Base-by-base conservation (phyloP, 1,140 invertebrate species). In the Drosophila bocki region DNA sequence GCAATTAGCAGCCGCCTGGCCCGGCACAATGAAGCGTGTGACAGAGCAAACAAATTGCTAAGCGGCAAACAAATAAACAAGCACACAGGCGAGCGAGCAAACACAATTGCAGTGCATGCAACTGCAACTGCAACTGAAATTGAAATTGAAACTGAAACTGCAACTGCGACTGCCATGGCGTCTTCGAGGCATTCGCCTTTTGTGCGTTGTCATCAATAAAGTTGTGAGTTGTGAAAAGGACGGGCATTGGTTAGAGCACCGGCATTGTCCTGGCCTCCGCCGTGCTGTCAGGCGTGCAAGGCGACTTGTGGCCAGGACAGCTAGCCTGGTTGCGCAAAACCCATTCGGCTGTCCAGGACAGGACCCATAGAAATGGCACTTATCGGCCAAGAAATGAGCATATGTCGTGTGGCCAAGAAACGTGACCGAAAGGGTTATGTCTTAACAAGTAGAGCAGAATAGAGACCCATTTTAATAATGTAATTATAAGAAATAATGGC, bases 1-100 rank as follows among this genome's bases (percentile, higher is more conserved):
- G 83, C 83, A 87, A 87, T 87, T 87, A 87, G 77, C 84, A 88
- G 84, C 68, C 35, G 53, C 86, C 68, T 83, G 71, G 51, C 35
- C 59, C 51, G 64, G 45, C 63, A 87, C 84, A 88, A 87, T 83
- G 80, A 71, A 64, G 80, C 83, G 83, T 87, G 84, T 88, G 84
- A 84, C 84, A 88, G 84, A 88, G 83, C 84, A 88, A 86, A 87
- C 83, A 88, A 87, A 87, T 88, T 88, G 84, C 72, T 76, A 80
- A 77, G 54, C 79, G 62, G 45, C 68, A 58, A 69, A 67, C 71
- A 80, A 68, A 69, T 60, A 76, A 57, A 56, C 54, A 76, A 53
- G 45, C 42, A 60, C 54, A 79, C 62, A 75, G 26, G 48, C 54
- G 47, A 60, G 50, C 50, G 71, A 56, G 48, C 45, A 80, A 61